Evolutionary conservation across 1,140 invertebrate genomes (phyloP), one percentile per base, ranked within the genome.

Genomic region (Leguminivora glycinivorella): DNA sequence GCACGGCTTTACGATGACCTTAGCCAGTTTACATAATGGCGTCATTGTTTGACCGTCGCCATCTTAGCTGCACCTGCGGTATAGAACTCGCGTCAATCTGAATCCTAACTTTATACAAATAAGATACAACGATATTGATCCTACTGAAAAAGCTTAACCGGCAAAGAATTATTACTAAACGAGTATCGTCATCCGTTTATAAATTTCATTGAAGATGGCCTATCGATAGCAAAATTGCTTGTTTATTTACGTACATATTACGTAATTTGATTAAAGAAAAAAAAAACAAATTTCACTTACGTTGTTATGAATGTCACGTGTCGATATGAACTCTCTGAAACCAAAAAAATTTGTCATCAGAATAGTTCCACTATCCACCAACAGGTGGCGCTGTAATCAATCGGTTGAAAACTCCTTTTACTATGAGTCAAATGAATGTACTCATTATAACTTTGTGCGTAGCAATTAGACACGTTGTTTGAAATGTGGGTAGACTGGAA

Each of bases 181-280:
- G 6, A 17, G 63, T 47, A 72, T 75, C 74, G 73, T 34, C 68
- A 73, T 80, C 71, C 75, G 74, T 34, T 68, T 70, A 71, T 74
- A 77, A 78, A 75, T 71, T 63, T 73, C 70, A 68, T 75, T 73
- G 56, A 75, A 76, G 79, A 78, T 80, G 76, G 73, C 73, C 79
- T 80, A 77, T 52, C 22, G 79, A 78, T 80, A 76, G 73, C 66
- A 25, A 43, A 66, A 67, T 67, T 12, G 22, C 25, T 24, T 24
- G 56, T 63, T 63, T 63, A 31, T 29, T 63, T 63, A 31, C 17
- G 26, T 17, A 63, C 19, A 29, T 14, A 56, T 56, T 60, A 60
- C 56, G 26, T 29, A 63, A 17, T 31, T 29, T 63, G 0, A 63
- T 17, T 63, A 0, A 63, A 29, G 0, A 63, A 17, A 24, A 24